Evolutionary conservation across 2,888 invertebrate species (phyloP).

Genomic region (Oscheius onirici): DNA sequence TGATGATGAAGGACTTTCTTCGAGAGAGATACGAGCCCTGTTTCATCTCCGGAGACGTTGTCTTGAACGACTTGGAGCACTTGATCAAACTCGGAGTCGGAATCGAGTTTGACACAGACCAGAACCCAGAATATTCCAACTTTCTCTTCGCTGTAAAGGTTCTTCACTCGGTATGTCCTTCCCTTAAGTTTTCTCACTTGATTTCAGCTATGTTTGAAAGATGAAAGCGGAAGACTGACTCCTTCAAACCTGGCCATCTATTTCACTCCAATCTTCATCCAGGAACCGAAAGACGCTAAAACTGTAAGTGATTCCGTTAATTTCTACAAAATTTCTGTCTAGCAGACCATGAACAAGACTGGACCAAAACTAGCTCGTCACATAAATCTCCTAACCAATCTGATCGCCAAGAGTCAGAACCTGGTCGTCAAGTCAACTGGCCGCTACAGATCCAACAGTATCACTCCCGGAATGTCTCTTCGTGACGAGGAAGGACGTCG

Average conservation of each 20-base stretch:
- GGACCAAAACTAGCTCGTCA: not conserved
- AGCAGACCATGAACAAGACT: not conserved
- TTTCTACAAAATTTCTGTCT: not conserved
- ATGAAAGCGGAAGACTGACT: not conserved
- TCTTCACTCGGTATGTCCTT: conserved; percentile 2
- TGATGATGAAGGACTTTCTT: conserved; percentile 4
- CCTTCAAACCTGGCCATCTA: conserved; percentile 7
- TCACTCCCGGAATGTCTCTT: conserved; percentile 1
- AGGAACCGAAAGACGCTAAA: not conserved
- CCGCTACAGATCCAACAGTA: conserved; percentile 9
- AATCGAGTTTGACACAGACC: conserved; percentile 2
- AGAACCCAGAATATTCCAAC: not conserved
- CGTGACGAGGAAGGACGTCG: conserved; percentile 8
- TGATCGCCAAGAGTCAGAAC: conserved; percentile 3
- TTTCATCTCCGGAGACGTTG: not conserved
- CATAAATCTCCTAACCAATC: not conserved
- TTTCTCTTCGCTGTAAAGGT: conserved; percentile 6
- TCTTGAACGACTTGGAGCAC: conserved; percentile 1
- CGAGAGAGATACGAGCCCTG: not conserved
- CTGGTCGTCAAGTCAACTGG: conserved; percentile 1
- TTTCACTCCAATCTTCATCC: conserved; percentile 13
- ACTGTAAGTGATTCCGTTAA: not conserved
- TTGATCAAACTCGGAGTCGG: not conserved
- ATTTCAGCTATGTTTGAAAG: conserved; percentile 15
- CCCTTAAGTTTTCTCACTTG: not conserved